phyloP scores from a whole-genome alignment of 2,888 invertebrate species.

The Tholera decimalis region DNA sequence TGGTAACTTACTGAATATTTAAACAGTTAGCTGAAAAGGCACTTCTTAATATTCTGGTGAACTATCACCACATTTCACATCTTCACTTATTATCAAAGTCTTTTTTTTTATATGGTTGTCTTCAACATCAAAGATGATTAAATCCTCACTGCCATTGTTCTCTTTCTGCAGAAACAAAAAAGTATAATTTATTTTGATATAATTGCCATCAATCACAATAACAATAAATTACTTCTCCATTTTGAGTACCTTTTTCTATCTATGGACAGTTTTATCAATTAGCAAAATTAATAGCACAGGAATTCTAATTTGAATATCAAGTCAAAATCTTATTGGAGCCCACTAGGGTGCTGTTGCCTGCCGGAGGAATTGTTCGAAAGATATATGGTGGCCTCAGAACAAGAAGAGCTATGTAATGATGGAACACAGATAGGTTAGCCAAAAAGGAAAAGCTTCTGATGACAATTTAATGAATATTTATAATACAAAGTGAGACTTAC shows the following conservation, averaged over 20 bases:
- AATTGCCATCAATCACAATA: not conserved
- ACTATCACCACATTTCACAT: conserved; percentile 82
- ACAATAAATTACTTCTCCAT: not conserved
- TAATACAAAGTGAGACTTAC: conserved; percentile 72
- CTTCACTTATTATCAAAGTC: conserved; percentile 78
- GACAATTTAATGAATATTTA: not conserved
- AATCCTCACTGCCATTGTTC: conserved; percentile 78
- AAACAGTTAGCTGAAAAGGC: conserved; percentile 76
- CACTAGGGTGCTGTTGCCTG: too few species aligned
- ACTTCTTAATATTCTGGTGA: conserved; percentile 87
- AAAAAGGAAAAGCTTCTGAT: not conserved
- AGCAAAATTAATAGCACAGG: not conserved
- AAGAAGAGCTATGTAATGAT: too few species aligned
- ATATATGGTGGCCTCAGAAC: too few species aligned
- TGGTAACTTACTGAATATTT: conserved; percentile 78
- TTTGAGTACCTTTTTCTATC: too few species aligned
- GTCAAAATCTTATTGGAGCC: not conserved
- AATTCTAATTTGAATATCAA: not conserved
- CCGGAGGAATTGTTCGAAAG: too few species aligned
- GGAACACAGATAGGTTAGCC: too few species aligned
- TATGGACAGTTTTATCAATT: not conserved
- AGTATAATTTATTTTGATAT: not conserved
- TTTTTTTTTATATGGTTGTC: conserved; percentile 80
- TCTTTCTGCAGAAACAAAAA: conserved; percentile 78
- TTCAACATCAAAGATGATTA: conserved; percentile 86